Conservation (phyloP, 1,140 invertebrate genomes). For the Atta colombica region DNA sequence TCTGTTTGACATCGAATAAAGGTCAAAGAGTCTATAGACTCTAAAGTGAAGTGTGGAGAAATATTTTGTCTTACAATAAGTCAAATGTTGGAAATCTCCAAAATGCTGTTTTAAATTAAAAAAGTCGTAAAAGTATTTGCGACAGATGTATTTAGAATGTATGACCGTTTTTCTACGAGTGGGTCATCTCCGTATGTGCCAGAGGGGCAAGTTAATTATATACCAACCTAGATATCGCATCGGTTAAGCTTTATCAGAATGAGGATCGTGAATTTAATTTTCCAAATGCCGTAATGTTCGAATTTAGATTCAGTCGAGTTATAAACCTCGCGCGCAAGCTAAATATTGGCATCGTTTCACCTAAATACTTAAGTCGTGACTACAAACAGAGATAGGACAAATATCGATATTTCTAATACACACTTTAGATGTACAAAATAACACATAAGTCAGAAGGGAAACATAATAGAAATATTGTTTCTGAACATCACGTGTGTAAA, state of each 20-base stretch:
- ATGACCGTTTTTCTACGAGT: constrained; percentile 48
- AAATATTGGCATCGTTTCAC: background rate
- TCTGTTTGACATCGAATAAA: background rate
- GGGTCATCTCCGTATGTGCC: constrained; percentile 53
- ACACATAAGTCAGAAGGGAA: constrained; percentile 12
- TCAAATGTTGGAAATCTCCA: background rate
- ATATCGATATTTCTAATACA: background rate
- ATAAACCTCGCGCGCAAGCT: background rate
- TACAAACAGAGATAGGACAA: background rate
- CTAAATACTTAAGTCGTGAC: background rate
- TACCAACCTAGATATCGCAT: constrained; percentile 46
- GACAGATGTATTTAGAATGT: constrained; percentile 38
- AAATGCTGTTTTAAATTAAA: constrained; percentile 1
- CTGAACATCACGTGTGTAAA: constrained; percentile 13
- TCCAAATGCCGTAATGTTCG: background rate
- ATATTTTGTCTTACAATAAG: background rate
- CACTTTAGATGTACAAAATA: background rate
- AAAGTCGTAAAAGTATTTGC: background rate
- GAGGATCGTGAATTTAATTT: background rate
- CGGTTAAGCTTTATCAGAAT: constrained; percentile 32
- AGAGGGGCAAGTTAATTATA: constrained; percentile 44
- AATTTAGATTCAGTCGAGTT: constrained; percentile 6
- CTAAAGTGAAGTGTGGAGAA: background rate
- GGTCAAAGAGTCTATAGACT: constrained; percentile 15
- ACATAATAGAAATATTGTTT: constrained; percentile 12